Evolutionary conservation across 2,888 invertebrate species (phyloP).

Genomic region (Tortricodes alternella): DNA sequence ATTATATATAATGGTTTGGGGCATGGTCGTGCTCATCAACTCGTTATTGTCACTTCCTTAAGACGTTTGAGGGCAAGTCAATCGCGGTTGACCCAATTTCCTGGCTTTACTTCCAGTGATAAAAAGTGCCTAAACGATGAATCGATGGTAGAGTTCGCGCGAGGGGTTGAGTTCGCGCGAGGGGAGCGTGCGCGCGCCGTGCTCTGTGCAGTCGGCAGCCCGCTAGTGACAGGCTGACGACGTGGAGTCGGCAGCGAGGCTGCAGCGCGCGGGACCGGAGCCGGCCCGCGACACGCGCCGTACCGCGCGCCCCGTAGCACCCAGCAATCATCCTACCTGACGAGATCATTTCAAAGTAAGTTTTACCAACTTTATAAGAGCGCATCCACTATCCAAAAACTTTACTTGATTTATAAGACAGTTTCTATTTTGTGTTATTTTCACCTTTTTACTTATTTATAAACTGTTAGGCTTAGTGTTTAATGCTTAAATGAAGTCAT

Average conservation of each 20-base stretch:
- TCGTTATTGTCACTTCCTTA: background rate
- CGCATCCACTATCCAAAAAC: background rate
- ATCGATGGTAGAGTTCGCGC: constrained; percentile 56
- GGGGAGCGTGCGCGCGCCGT: constrained; percentile 56
- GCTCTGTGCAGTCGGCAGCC: constrained; percentile 38
- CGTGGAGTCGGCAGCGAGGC: constrained; percentile 34
- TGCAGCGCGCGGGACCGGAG: constrained; percentile 6
- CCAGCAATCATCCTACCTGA: background rate
- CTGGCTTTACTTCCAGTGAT: constrained; percentile 50
- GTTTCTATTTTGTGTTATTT: too few relatives aligned
- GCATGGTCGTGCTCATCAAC: too few relatives aligned
- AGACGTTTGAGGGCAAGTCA: constrained; percentile 32
- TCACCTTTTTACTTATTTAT: too few relatives aligned
- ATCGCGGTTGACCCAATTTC: constrained; percentile 49
- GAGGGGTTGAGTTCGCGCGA: constrained; percentile 39
- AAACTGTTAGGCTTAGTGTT: too few relatives aligned
- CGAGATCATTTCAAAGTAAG: constrained; percentile 18
- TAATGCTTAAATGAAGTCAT: too few relatives aligned
- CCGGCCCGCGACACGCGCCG: constrained; percentile 1
- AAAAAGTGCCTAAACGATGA: constrained; percentile 56
- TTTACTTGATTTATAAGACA: too few relatives aligned
- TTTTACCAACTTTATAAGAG: background rate
- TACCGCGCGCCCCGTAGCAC: background rate
- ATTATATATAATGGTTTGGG: too few relatives aligned
- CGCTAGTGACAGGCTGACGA: constrained; percentile 38